These are phyloP conservation scores for Habropoda laboriosa DNA, from an alignment of 1,140 invertebrate species.

Conservation along the genomic window DNA sequence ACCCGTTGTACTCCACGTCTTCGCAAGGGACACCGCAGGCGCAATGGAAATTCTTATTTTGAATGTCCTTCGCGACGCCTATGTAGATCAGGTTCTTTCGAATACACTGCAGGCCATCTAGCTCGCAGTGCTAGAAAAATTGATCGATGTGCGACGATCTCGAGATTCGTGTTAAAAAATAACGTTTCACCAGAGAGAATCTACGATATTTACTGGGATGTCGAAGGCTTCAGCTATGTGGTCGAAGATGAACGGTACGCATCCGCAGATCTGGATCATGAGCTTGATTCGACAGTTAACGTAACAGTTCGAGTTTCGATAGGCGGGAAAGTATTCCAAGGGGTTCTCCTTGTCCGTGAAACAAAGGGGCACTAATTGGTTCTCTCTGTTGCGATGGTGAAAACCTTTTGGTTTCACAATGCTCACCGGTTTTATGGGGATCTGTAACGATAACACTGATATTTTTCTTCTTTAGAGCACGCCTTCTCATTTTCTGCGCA, in stretches of 20 bases:
- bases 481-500: too few relatives aligned
- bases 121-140: conserved; percentile 44
- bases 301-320: conserved; percentile 55
- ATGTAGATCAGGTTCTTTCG: background rate
- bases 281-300: conserved; percentile 28
- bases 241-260: conserved; percentile 40
- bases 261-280: conserved; percentile 26
- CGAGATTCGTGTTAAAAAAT: background rate
- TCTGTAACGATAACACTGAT: conserved; percentile 11
- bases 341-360: background rate
- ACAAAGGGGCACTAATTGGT: conserved; percentile 11
- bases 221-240: conserved; percentile 7
- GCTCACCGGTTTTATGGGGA: background rate
- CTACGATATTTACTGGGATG: background rate
- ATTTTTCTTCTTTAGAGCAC: too few relatives aligned
- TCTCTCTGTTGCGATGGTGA: background rate
- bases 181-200: background rate
- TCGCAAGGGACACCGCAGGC: conserved; percentile 38
- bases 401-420: background rate
- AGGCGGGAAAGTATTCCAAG: conserved; percentile 46
- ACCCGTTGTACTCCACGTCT: background rate
- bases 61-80: conserved; percentile 2
- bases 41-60: conserved; percentile 28
- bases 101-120: conserved; percentile 18
- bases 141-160: background rate